Evolutionary conservation across 2,888 invertebrate genomes (phyloP), one percentile per base, ranked within the genome.

Genomic region (Dysmachus trigonus): DNA sequence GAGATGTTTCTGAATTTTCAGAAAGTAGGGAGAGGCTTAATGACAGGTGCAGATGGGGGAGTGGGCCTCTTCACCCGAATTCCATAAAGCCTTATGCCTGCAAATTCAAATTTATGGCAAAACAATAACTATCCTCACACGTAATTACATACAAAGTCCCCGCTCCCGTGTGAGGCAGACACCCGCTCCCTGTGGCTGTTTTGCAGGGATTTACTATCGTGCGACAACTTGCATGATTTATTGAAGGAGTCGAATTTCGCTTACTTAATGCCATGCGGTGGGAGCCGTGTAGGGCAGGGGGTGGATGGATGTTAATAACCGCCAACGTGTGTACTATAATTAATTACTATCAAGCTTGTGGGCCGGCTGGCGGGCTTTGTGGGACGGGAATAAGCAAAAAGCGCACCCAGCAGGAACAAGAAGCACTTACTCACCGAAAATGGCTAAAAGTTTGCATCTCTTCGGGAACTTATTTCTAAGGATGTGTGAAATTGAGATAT

Each of bases 61-160:
- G 76, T 38, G 38, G n/a, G n/a, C 41, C 18, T 10, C 31, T 4
- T 31, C 33, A 15, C 76, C 76, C n/a, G 35, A 35, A 38, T 8
- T 18, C 10, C 1, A 8, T 62, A 2, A n/a, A 30, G 73, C 62
- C 27, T 62, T 35, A 35, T 35, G 76, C 41, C 76, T 76, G 22
- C 41, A 76, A 76, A 76, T 38, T 22, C 76, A 38, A 38, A 76
- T 84, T 41, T 84, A 71, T 84, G 38, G 72, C 84, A 84, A 71
- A 41, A 71, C 38, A 83, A 83, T 83, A 83, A 83, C 71, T 38
- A 27, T 38, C 76, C 41, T 22, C 41, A 38, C 22, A 76, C 38
- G 76, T 74, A 74, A 74, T 76, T 76, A 76, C 38, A 38, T 76
- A 33, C 38, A 30, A 1, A n/a, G 7, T 18, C 18, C 33, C 33